Conservation (phyloP, 2,797 vertebrate species). For the Crossoptilon crossoptilon region DNA sequence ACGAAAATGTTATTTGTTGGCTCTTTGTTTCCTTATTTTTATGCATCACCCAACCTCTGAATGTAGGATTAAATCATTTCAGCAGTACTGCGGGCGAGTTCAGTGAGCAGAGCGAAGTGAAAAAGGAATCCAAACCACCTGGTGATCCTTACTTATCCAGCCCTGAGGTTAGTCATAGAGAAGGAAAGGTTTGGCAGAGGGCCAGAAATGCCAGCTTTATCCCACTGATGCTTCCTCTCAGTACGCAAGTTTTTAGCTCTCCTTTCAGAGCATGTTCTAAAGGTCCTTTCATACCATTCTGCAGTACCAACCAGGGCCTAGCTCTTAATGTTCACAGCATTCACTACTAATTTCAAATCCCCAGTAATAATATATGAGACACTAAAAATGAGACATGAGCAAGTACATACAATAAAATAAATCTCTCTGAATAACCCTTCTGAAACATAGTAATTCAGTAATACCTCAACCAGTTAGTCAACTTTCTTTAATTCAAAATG, state of each 20-base stretch:
- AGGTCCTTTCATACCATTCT: neutral
- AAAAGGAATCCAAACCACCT: neutral
- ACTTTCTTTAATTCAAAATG: neutral
- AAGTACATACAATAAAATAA: neutral
- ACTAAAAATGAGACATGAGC: neutral
- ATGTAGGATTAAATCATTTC: neutral
- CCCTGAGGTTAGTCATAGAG: neutral
- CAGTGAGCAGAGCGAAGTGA: neutral
- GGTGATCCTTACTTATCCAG: neutral
- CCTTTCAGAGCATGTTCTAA: constrained; percentile 13
- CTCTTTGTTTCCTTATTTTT: neutral
- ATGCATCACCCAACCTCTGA: neutral
- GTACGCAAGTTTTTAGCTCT: neutral
- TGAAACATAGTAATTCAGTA: neutral
- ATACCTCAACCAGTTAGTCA: neutral
- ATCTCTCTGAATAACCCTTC: neutral
- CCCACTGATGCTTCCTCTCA: neutral
- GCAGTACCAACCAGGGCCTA: neutral
- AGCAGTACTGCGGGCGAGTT: neutral
- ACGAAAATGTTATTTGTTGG: neutral
- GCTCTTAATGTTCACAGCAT: neutral
- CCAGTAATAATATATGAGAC: neutral
- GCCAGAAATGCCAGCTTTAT: neutral
- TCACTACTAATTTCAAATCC: neutral
- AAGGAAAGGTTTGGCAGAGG: neutral